phyloP scores from a whole-genome alignment of 2,113 vertebrate genomes.

The Marcusenius ussheri region DNA sequence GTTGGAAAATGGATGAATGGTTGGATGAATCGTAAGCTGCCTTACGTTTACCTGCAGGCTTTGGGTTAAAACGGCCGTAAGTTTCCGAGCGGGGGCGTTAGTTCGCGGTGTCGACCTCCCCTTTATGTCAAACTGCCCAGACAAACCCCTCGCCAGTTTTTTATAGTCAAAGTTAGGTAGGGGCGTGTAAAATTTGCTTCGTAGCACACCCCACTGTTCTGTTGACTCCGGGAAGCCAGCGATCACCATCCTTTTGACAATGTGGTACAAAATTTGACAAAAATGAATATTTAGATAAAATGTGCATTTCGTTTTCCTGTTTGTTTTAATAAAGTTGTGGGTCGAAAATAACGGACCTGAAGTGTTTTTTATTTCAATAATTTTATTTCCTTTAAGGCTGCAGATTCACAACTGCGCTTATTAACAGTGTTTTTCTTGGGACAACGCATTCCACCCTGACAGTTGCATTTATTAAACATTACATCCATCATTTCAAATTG shows the following conservation, averaged over 20 bases:
- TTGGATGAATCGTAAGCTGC: neutral
- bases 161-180: neutral
- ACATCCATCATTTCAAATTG: neutral
- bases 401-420: neutral
- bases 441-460: neutral
- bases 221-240: neutral
- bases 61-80: neutral
- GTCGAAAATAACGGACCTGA: neutral
- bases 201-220: neutral
- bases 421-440: neutral
- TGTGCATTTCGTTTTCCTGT: neutral
- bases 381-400: neutral
- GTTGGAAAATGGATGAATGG: too few relatives aligned
- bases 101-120: neutral
- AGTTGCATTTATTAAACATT: neutral
- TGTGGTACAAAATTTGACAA: neutral
- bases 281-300: neutral
- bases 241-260: neutral
- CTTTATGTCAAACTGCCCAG: neutral
- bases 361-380: neutral
- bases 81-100: neutral
- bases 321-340: neutral
- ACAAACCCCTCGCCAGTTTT: neutral
- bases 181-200: neutral
- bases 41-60: neutral